Evolutionary conservation across 2,113 vertebrate species (phyloP), one percentile per base, ranked within the genome.

Genomic region (Hydrolagus affinis): DNA sequence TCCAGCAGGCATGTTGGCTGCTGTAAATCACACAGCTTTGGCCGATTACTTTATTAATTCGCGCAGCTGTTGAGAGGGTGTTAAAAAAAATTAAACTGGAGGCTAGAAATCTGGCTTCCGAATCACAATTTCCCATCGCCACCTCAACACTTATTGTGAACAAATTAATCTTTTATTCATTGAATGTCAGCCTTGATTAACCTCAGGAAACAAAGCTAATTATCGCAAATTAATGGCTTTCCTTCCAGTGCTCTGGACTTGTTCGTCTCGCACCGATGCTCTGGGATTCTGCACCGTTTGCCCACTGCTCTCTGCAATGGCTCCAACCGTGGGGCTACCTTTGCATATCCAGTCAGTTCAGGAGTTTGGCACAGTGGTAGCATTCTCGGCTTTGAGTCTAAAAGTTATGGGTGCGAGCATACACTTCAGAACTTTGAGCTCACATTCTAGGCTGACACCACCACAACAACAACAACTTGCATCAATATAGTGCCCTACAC

Each of bases 101-200:
- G 78, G 25, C 60, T 66, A 83, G 32, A 83, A 68, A 64, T 68
- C 78, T 83, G 62, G 25, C 23, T 28, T 57, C 1, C n/a, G 57
- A 15, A 14, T 57, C 76, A 80, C 1, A 2, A 59, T 28, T 21
- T 19, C 23, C 66, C 62, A 83, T 66, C 32, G 9, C 78, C 77
- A 30, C 14, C 59, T 80, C 23, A 4, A 32, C 28, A 21, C 60
- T 62, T 68, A 83, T 64, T 66, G 28, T 64, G 78, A 83, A 15
- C 62, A 66, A 62, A 83, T 66, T 80, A 80, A 83, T 32, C 78
- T 83, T 83, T 83, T 83, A 83, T 83, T 83, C 78, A 83, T 83
- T n/a, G 23, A 32, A 83, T 83, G 78, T 30, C 78, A 83, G 62
- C 25, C 17, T 64, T 83, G 62, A 83, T 83, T 83, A 83, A 83